These are phyloP conservation scores for Phymanthus crucifer DNA, from an alignment of 92 coral and sea anemone species.

Conservation along the genomic window DNA sequence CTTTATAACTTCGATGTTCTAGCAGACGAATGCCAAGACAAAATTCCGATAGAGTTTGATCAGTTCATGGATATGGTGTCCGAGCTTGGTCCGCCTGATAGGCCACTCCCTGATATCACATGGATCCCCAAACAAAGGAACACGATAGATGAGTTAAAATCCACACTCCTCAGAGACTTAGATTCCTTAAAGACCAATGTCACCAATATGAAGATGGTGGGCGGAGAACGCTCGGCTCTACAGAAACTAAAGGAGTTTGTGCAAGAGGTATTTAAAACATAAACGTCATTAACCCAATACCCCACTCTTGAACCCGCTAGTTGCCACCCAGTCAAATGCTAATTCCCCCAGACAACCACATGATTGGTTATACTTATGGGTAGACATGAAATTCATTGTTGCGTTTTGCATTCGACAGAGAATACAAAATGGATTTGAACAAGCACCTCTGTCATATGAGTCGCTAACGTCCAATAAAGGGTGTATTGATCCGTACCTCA, in stretches of 20 bases:
- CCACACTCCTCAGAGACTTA: background rate
- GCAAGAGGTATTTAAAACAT: conserved; percentile 48
- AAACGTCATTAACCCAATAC: background rate
- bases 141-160: background rate
- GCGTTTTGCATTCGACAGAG: background rate
- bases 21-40: conserved; percentile 30
- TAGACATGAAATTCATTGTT: background rate
- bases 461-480: conserved; percentile 42
- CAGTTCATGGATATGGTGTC: conserved; percentile 61
- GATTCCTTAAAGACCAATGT: background rate
- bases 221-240: conserved; percentile 82
- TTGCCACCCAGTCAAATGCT: too few relatives aligned
- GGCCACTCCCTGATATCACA: conserved; percentile 38
- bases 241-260: conserved; percentile 46
- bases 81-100: conserved; percentile 61
- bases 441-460: conserved; percentile 6
- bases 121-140: conserved; percentile 10
- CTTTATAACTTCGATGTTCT: conserved; percentile 64
- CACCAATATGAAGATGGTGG: conserved; percentile 24
- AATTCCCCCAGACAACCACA: too few relatives aligned
- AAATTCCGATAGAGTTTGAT: conserved; percentile 61
- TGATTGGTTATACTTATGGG: too few relatives aligned
- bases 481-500: conserved; percentile 74
- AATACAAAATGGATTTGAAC: conserved; percentile 20
- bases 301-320: background rate